A percentile compares a stretch with the other conserved stretches of the same genome.
These are phyloP conservation scores for Leucosticte australis DNA, from an alignment of 2,113 vertebrate species.

Conservation along the genomic window DNA sequence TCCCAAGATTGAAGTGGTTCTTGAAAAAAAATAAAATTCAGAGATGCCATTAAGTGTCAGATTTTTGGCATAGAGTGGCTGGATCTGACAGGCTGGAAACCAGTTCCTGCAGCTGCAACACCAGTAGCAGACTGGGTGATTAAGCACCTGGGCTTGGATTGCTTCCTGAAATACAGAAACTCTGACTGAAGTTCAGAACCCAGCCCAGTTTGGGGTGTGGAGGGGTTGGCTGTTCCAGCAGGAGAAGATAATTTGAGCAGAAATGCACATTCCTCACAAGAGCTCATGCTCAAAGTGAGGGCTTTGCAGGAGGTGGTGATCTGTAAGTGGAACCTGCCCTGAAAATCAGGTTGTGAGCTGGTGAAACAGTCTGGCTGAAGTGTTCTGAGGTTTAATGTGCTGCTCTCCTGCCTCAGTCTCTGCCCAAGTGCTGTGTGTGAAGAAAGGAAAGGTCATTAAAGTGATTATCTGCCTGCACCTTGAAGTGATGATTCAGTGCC, in stretches of 20 bases:
- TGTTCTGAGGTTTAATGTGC: background rate
- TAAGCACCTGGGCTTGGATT: background rate
- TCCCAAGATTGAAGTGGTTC: background rate
- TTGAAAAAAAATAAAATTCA: background rate
- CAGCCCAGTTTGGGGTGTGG: background rate
- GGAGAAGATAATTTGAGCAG: background rate
- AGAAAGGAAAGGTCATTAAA: background rate
- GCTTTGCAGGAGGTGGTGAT: background rate
- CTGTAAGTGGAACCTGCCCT: background rate
- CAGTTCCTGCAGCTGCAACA: background rate
- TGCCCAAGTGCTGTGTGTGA: background rate
- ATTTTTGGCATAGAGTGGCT: background rate
- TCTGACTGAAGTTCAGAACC: background rate
- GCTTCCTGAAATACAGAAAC: background rate
- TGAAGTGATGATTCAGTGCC: background rate
- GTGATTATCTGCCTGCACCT: background rate
- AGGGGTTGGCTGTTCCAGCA: background rate
- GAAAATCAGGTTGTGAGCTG: background rate
- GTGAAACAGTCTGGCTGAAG: background rate
- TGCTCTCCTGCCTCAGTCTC: background rate
- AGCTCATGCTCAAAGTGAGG: background rate
- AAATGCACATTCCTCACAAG: background rate
- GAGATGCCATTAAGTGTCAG: background rate
- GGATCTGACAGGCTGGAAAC: background rate
- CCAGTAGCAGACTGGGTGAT: background rate